Conservation (phyloP, 2,888 invertebrate species). For the Amblyjoppa proteus region DNA sequence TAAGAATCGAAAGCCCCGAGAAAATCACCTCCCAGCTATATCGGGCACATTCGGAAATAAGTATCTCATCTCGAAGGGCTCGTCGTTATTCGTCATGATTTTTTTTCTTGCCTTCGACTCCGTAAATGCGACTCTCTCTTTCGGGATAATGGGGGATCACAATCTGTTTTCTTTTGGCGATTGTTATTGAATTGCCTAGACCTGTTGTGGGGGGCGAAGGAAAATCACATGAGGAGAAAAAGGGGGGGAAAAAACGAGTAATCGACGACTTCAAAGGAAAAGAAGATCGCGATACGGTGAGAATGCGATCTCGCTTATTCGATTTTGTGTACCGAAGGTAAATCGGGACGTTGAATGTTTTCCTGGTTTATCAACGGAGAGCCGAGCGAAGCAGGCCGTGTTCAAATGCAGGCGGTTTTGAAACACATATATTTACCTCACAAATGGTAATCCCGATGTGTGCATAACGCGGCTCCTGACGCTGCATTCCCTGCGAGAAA, state of each 20-base stretch:
- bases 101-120: neutral
- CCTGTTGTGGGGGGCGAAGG: neutral
- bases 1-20: conserved; percentile 16
- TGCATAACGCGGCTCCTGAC: neutral
- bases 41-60: neutral
- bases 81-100: neutral
- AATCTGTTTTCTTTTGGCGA: neutral
- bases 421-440: neutral
- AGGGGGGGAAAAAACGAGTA: neutral
- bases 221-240: neutral
- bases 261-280: neutral
- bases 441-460: neutral
- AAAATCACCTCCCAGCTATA: conserved; percentile 7
- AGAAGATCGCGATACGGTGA: neutral
- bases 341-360: neutral
- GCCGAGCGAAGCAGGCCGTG: neutral
- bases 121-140: neutral
- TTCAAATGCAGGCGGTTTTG: neutral
- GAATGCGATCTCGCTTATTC: too few relatives aligned
- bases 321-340: neutral
- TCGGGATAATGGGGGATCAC: neutral
- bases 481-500: neutral
- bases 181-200: neutral
- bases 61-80: neutral
- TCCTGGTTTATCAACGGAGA: neutral